Conservation (phyloP, 1,140 invertebrate genomes). For the Chironomus tepperi region DNA sequence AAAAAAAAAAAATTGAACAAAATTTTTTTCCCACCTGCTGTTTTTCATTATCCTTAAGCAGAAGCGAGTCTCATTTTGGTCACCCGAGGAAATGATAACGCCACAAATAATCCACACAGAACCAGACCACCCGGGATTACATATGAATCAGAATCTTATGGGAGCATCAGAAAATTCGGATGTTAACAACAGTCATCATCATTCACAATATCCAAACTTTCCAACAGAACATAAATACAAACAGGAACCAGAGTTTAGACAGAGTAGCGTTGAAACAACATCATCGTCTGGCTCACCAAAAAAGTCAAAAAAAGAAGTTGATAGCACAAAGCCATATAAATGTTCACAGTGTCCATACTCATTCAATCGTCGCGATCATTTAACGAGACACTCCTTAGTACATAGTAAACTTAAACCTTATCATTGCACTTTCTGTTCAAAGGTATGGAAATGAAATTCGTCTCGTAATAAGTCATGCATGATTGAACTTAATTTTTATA, state of each 20-base stretch:
- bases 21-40: slow-evolving; percentile 20
- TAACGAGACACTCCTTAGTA: neutral
- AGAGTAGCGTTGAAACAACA: neutral
- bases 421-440: neutral
- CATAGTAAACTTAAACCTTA: neutral
- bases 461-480: neutral
- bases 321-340: slow-evolving; percentile 3
- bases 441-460: neutral
- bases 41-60: neutral
- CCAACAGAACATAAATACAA: neutral
- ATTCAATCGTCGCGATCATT: slow-evolving; percentile 3
- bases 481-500: neutral
- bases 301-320: slow-evolving; percentile 6
- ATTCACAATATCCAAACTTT: neutral
- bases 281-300: neutral
- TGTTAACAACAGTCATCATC: slow-evolving; percentile 1
- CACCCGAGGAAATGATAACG: slow-evolving; percentile 3
- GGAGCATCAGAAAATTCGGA: neutral
- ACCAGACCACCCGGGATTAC: neutral
- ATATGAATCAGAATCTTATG: neutral
- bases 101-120: neutral
- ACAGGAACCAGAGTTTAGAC: neutral
- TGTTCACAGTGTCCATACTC: neutral
- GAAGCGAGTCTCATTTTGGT: slow-evolving; percentile 7
- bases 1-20: neutral